These are phyloP conservation scores for Heliconius himera DNA, from an alignment of 1,140 invertebrate species.

Conservation along the genomic window DNA sequence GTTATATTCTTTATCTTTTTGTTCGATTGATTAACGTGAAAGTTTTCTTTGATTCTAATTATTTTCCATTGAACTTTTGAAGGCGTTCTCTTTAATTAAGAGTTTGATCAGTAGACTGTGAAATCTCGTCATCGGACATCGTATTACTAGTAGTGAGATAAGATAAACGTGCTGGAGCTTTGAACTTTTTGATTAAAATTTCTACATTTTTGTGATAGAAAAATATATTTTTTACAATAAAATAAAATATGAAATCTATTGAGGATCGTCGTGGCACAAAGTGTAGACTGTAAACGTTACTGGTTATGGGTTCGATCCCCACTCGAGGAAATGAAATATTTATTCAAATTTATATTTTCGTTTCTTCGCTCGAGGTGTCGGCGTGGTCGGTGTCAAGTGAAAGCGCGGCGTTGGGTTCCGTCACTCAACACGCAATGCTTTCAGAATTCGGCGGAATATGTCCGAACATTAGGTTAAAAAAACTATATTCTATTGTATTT, in stretches of 20 bases:
- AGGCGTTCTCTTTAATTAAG: slow-evolving; percentile 49
- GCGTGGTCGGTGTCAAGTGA: too few species aligned
- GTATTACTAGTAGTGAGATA: slow-evolving; percentile 7
- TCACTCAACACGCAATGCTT: neutral
- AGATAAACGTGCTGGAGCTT: neutral
- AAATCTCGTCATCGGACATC: slow-evolving; percentile 53
- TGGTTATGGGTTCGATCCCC: neutral
- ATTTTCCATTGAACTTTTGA: slow-evolving; percentile 36
- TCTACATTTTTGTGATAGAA: neutral
- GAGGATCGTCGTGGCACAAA: too few species aligned
- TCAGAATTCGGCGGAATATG: neutral
- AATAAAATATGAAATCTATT: neutral
- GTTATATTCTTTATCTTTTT: neutral
- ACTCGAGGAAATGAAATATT: neutral
- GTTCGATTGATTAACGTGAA: slow-evolving; percentile 15
- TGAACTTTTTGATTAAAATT: slow-evolving; percentile 4
- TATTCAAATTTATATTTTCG: neutral
- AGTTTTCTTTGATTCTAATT: slow-evolving; percentile 36
- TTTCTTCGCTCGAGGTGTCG: neutral
- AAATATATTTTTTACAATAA: neutral
- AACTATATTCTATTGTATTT: too few species aligned
- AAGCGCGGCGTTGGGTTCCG: too few species aligned
- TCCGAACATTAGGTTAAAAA: neutral
- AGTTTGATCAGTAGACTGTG: slow-evolving; percentile 51
- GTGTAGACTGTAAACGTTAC: neutral